Conservation (phyloP, 1,140 invertebrate species). For the Pristionchus pacificus region DNA sequence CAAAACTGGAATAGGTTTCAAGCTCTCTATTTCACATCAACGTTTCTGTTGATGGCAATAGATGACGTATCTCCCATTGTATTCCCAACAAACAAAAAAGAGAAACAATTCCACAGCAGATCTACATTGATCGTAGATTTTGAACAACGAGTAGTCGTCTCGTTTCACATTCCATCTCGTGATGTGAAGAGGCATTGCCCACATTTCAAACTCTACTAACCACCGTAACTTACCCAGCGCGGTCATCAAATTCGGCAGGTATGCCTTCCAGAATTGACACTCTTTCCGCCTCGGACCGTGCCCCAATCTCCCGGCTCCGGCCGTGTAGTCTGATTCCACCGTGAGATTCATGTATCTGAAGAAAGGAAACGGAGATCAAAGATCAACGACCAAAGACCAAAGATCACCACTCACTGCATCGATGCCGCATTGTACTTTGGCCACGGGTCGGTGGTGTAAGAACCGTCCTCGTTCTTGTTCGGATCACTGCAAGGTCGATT, state of each 20-base stretch:
- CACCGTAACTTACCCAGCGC: constrained; percentile 62
- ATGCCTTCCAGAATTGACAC: constrained; percentile 93
- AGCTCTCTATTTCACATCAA: too few relatives aligned
- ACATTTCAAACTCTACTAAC: too few relatives aligned
- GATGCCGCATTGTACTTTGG: constrained; percentile 76
- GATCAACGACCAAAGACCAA: too few relatives aligned
- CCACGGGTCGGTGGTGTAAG: constrained; percentile 70
- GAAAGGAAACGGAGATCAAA: too few relatives aligned
- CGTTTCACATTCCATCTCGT: too few relatives aligned
- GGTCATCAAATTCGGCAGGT: constrained; percentile 79
- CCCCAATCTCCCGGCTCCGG: constrained; percentile 68
- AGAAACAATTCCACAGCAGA: too few relatives aligned
- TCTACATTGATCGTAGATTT: background rate
- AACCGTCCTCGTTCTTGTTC: constrained; percentile 70
- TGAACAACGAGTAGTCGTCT: background rate
- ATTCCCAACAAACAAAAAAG: too few relatives aligned
- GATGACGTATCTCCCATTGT: too few relatives aligned
- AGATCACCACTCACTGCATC: constrained; percentile 66
- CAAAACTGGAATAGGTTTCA: too few relatives aligned
- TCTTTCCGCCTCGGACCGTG: constrained; percentile 79
- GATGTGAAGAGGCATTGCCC: too few relatives aligned
- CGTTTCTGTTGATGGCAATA: too few relatives aligned
- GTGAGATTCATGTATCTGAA: constrained; percentile 72
- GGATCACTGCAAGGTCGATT: constrained; percentile 68
- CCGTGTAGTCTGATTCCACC: constrained; percentile 65